These are phyloP conservation scores for Carduelis carduelis DNA, from an alignment of 2,797 vertebrate genomes.

Conservation along the genomic window DNA sequence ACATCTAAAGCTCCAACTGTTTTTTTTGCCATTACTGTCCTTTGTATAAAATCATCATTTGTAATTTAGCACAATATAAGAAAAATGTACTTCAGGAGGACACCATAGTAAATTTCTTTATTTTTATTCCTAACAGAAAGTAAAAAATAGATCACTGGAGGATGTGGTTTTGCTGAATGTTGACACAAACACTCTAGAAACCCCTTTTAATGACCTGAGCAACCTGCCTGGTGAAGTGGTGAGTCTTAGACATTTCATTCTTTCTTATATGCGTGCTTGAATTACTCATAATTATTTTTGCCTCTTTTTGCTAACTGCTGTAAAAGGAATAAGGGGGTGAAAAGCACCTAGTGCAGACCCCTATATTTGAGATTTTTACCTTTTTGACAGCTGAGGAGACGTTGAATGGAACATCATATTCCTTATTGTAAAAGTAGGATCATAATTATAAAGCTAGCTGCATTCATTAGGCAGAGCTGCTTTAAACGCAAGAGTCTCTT, in stretches of 20 bases:
- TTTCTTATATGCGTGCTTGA: neutral
- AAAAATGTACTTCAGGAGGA: neutral
- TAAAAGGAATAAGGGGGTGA: slow-evolving; percentile 22
- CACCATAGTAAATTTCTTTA: slow-evolving; percentile 16
- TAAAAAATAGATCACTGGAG: slow-evolving; percentile 89
- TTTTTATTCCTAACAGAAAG: slow-evolving; percentile 78
- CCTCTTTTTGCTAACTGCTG: slow-evolving; percentile 15
- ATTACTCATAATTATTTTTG: slow-evolving; percentile 1
- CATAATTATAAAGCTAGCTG: slow-evolving; percentile 79
- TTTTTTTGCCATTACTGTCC: neutral
- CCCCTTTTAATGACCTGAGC: slow-evolving; percentile 90
- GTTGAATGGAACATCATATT: slow-evolving; percentile 76
- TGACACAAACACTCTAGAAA: slow-evolving; percentile 95
- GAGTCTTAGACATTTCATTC: slow-evolving; percentile 70
- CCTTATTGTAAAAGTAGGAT: slow-evolving; percentile 80
- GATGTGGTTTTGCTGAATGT: slow-evolving; percentile 96
- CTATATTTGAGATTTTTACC: slow-evolving; percentile 54
- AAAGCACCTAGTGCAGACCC: slow-evolving; percentile 14
- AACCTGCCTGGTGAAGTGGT: slow-evolving; percentile 96
- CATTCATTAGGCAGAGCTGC: slow-evolving; percentile 86
- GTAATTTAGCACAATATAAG: neutral
- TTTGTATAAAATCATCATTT: neutral
- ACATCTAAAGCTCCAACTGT: neutral
- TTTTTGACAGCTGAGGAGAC: slow-evolving; percentile 74
- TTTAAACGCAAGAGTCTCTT: slow-evolving; percentile 79